These are phyloP conservation scores for Macquaria australasica DNA, from an alignment of 2,113 vertebrate species.

Conservation along the genomic window DNA sequence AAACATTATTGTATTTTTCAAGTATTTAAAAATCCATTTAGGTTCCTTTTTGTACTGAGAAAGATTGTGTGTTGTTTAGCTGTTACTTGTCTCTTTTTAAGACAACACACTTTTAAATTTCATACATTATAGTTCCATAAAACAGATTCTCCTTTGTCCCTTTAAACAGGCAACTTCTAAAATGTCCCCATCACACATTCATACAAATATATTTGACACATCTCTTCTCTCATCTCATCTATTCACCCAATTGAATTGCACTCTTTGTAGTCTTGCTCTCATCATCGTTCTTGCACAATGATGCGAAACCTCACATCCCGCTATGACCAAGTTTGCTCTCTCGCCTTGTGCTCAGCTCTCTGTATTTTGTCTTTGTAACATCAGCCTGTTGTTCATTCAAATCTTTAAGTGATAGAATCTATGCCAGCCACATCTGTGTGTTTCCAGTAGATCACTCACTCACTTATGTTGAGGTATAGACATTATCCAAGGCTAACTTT, in stretches of 20 bases:
- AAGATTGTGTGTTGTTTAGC: not conserved
- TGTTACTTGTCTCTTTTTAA: not conserved
- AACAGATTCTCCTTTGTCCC: not conserved
- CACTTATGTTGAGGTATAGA: not conserved
- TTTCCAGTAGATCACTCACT: no score
- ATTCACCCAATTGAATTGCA: not conserved
- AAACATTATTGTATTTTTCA: not conserved
- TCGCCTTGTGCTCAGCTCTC: not conserved
- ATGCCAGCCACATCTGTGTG: no score
- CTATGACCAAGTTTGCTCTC: not conserved
- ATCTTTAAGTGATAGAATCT: no score
- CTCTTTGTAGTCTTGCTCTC: not conserved
- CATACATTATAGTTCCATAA: not conserved
- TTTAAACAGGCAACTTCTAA: not conserved
- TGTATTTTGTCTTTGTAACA: not conserved
- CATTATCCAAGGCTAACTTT: not conserved
- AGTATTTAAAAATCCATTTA: not conserved
- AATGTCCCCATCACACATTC: not conserved
- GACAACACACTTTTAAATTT: not conserved
- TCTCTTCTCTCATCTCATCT: not conserved
- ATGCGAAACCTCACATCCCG: constrained; percentile 32
- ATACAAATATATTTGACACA: not conserved
- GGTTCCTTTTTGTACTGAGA: not conserved
- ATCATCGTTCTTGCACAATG: not conserved
- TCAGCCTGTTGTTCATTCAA: not conserved